phyloP scores from a whole-genome alignment of 2,888 invertebrate species.

The Amphiduros pacificus region DNA sequence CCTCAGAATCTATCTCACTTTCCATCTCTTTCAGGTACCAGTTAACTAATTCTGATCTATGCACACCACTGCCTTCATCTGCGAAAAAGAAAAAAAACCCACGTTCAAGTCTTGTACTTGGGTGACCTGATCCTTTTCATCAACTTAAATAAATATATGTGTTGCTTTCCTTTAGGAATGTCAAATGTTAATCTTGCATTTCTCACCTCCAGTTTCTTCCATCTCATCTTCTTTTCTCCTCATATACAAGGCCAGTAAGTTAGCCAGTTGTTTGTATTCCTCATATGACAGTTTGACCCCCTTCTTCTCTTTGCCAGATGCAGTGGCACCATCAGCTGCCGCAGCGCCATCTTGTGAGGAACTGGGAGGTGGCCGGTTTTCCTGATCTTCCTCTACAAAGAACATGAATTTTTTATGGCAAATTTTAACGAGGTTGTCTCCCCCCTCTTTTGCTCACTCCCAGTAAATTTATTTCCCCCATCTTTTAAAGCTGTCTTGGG shows the following conservation, averaged over 20 bases:
- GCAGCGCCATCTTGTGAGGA: not conserved
- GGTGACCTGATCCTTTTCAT: too few species aligned
- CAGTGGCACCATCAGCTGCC: constrained; percentile 3
- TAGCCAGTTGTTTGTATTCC: constrained; percentile 89
- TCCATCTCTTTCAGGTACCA: constrained; percentile 88
- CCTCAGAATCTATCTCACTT: constrained; percentile 86
- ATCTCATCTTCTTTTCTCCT: constrained; percentile 73
- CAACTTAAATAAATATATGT: too few species aligned
- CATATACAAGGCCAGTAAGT: constrained; percentile 88
- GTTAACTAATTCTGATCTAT: constrained; percentile 79
- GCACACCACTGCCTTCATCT: constrained; percentile 57
- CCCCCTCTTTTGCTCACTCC: too few species aligned
- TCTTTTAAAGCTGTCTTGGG: too few species aligned
- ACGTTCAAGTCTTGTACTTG: too few species aligned
- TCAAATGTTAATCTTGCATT: too few species aligned
- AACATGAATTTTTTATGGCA: too few species aligned
- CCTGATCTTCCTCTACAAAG: not conserved
- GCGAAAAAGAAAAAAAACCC: too few species aligned
- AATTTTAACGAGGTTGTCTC: too few species aligned
- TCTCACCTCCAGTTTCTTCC: too few species aligned
- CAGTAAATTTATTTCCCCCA: too few species aligned
- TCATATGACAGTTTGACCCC: constrained; percentile 76
- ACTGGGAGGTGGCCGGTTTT: not conserved
- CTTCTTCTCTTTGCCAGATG: constrained; percentile 22
- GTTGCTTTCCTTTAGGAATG: too few species aligned